A percentile compares a stretch with the other conserved stretches of the same genome.
phyloP scores from a whole-genome alignment of 2,113 vertebrate genomes.

The Pseudorectes ferrugineus region DNA sequence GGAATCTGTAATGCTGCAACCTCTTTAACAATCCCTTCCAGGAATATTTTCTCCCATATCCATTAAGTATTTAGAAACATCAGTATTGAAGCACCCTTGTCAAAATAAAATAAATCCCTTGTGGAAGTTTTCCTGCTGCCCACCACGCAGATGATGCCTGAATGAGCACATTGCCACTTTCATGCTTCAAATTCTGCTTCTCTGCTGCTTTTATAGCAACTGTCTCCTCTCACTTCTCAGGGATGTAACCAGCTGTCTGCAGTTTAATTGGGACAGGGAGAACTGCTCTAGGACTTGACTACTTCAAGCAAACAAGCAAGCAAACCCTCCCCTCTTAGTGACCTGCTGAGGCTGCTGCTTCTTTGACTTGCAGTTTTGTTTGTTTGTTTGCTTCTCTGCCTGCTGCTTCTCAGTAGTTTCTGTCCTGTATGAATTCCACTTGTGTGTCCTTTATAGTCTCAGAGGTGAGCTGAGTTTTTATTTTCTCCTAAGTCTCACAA shows the following conservation, averaged over 20 bases:
- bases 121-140: not conserved
- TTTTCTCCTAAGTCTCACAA: not conserved
- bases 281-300: not conserved
- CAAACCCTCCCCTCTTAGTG: not conserved
- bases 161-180: not conserved
- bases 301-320: not conserved
- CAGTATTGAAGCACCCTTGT: not conserved
- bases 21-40: not conserved
- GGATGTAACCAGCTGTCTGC: not conserved
- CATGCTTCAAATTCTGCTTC: not conserved
- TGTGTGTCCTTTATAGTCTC: not conserved
- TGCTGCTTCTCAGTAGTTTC: not conserved
- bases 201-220: not conserved
- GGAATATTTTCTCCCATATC: not conserved
- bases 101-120: not conserved
- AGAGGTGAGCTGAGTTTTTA: not conserved
- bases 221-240: not conserved
- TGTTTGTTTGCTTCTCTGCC: not conserved
- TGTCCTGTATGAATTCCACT: not conserved
- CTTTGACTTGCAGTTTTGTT: not conserved
- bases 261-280: constrained; percentile 1
- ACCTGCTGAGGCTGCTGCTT: not conserved
- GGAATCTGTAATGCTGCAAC: accelerated
- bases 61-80: not conserved
- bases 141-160: not conserved